Conservation (phyloP, 2,888 invertebrate genomes). For the Biston betularia region DNA sequence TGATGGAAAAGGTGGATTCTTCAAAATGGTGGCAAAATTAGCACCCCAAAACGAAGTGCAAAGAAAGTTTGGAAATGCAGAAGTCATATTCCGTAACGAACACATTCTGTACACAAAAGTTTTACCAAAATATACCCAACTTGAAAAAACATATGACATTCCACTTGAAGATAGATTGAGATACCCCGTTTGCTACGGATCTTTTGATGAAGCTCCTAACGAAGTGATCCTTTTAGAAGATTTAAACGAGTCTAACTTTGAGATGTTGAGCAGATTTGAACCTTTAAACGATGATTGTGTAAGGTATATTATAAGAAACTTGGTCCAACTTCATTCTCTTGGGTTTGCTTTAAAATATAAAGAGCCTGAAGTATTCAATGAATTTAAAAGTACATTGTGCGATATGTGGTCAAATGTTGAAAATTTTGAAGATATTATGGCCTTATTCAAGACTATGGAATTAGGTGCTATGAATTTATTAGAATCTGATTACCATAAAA, state of each 20-base stretch:
- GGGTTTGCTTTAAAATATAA: constrained; percentile 53
- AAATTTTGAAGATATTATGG: neutral
- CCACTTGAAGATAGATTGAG: constrained; percentile 49
- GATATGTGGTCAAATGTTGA: too few relatives aligned
- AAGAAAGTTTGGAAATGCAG: constrained; percentile 39
- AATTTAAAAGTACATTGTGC: too few relatives aligned
- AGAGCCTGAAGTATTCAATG: constrained; percentile 47
- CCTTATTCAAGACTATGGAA: constrained; percentile 28
- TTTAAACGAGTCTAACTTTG: constrained; percentile 46
- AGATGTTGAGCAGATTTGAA: constrained; percentile 53
- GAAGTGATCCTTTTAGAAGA: constrained; percentile 64
- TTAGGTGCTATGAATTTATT: constrained; percentile 19
- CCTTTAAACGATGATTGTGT: constrained; percentile 49
- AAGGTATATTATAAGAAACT: constrained; percentile 49
- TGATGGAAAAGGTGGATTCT: constrained; percentile 41
- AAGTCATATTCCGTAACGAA: constrained; percentile 54
- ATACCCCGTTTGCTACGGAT: constrained; percentile 57
- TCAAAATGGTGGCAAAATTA: constrained; percentile 59
- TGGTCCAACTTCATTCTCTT: constrained; percentile 54
- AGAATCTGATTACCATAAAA: constrained; percentile 40
- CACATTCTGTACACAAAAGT: constrained; percentile 53
- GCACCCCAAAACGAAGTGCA: constrained; percentile 47
- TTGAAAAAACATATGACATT: constrained; percentile 48
- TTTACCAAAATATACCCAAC: constrained; percentile 51
- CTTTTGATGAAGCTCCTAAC: constrained; percentile 45